Evolutionary conservation across 2,797 vertebrate species (phyloP), one percentile per base, ranked within the genome.

Genomic region (Brachymystax lenok): DNA sequence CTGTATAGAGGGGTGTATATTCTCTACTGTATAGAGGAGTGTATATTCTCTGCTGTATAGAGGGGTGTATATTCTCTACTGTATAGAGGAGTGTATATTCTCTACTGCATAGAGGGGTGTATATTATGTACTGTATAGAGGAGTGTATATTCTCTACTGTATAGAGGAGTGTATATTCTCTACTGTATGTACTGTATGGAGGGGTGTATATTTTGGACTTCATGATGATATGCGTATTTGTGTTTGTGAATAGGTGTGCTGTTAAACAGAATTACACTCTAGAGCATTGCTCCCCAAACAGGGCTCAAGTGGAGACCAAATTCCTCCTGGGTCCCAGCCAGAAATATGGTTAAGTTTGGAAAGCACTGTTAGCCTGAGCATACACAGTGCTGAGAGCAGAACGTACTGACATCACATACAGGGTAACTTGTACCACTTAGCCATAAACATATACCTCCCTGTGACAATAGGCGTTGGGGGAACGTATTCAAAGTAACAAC

Each of bases 401-500:
- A 27, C 30, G 54, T 50, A 16, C 46, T 5, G 19, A 74, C 61
- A 16, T 67, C n/a, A 61, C 59, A 61, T 61, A 21, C 59, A 61
- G 59, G 1, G 2, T 24, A 0, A 46, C 40, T 46, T 12, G n/a
- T 80, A 63, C 83, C 68, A 79, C 71, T 77, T 80, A 88, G 79
- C 84, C 82, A 80, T 72, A 71, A 63, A 82, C 78, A 46, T 80
- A 84, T 76, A 87, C 80, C 80, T 88, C 81, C 1, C 21, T 77
- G 10, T 64, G 67, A 69, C 28, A 16, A 73, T 80, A 54, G 17
- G 61, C n/a, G 1, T 63, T 35, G 68, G 40, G 27, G 5, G 3
- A 72, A 67, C 56, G 54, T 70, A 35, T 35, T 76, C 12, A 35
- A 35, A 35, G 54, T 35, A 63, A 68, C 19, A 69, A 30, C 40